A percentile compares a stretch with the other conserved stretches of the same genome.
These are phyloP conservation scores for Ifrita kowaldi DNA, from an alignment of 2,113 vertebrate genomes.

Conservation along the genomic window DNA sequence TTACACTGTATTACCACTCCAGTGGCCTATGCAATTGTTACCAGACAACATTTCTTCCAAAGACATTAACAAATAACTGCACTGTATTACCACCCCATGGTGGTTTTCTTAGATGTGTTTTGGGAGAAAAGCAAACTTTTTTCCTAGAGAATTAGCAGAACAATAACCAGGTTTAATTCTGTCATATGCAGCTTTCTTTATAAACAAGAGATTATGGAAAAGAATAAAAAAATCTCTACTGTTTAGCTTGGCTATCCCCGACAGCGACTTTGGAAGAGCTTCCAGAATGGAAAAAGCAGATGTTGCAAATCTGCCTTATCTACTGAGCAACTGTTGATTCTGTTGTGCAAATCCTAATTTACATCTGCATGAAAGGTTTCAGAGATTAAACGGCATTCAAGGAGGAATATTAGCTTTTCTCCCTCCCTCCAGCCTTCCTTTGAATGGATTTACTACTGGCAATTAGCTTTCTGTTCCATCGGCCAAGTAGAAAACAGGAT, in stretches of 20 bases:
- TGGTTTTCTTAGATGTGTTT: not conserved
- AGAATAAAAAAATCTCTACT: not conserved
- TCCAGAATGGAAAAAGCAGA: slow-evolving; percentile 65
- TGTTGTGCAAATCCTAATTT: slow-evolving; percentile 68
- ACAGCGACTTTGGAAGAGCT: slow-evolving; percentile 27
- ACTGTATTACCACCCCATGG: not conserved
- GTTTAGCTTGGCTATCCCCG: slow-evolving; percentile 20
- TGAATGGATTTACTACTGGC: slow-evolving; percentile 66
- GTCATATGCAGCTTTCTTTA: slow-evolving; percentile 6
- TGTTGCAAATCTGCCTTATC: slow-evolving; percentile 70
- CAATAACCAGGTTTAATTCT: slow-evolving; percentile 22
- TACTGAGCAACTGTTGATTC: slow-evolving; percentile 57
- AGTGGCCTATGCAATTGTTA: not conserved
- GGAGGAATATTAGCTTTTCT: slow-evolving; percentile 67
- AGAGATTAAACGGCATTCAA: slow-evolving; percentile 68
- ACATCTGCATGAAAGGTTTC: slow-evolving; percentile 67
- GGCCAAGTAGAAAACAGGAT: slow-evolving; percentile 70
- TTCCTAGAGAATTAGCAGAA: not conserved
- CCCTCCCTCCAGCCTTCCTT: slow-evolving; percentile 51
- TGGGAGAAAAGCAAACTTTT: not conserved
- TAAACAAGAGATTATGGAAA: slow-evolving; percentile 19
- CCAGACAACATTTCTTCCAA: not conserved
- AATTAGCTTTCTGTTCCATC: slow-evolving; percentile 69
- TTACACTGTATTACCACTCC: not conserved
- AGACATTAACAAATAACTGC: not conserved